Percentiles rank a stretch among this genome's conserved stretches.
Evolutionary conservation across 2,888 invertebrate species (phyloP).

Genomic region (Metopia argyrocephala): DNA sequence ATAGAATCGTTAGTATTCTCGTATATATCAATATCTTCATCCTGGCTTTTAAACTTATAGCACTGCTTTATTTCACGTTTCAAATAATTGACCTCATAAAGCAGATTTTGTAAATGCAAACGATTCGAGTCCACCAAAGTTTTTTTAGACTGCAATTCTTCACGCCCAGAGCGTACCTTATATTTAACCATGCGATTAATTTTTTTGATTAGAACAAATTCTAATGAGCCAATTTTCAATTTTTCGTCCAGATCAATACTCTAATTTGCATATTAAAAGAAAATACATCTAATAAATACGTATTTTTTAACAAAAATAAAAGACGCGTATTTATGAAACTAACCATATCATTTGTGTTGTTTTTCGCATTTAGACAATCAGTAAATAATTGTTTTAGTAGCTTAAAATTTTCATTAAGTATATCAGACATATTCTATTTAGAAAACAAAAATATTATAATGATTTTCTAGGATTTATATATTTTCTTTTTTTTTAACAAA

Average conservation of each 20-base stretch:
- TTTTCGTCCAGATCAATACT: conserved; percentile 78
- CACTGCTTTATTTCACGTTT: conserved; percentile 97
- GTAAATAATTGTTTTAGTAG: conserved; percentile 53
- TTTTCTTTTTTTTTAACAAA: not conserved
- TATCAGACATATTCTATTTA: conserved; percentile 41
- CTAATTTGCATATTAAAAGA: not conserved
- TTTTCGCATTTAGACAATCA: conserved; percentile 57
- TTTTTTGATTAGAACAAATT: conserved; percentile 91
- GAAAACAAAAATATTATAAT: not conserved
- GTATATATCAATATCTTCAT: conserved; percentile 94
- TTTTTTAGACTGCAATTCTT: conserved; percentile 89
- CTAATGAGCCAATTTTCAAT: conserved; percentile 85
- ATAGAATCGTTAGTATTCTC: conserved; percentile 83
- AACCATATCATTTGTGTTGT: conserved; percentile 46
- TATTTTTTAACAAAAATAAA: not conserved
- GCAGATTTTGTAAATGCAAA: conserved; percentile 92
- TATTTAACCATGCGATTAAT: conserved; percentile 94
- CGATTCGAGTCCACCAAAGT: conserved; percentile 93
- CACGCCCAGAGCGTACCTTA: conserved; percentile 89
- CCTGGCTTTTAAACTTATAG: conserved; percentile 95
- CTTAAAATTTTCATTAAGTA: conserved; percentile 55
- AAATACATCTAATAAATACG: not conserved
- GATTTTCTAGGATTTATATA: not conserved
- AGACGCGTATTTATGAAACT: not conserved
- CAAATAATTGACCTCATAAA: conserved; percentile 96